Percentiles rank a stretch among this genome's conserved stretches.
These are phyloP conservation scores for Heliothis peltigera DNA, from an alignment of 2,888 invertebrate genomes.

Conservation along the genomic window DNA sequence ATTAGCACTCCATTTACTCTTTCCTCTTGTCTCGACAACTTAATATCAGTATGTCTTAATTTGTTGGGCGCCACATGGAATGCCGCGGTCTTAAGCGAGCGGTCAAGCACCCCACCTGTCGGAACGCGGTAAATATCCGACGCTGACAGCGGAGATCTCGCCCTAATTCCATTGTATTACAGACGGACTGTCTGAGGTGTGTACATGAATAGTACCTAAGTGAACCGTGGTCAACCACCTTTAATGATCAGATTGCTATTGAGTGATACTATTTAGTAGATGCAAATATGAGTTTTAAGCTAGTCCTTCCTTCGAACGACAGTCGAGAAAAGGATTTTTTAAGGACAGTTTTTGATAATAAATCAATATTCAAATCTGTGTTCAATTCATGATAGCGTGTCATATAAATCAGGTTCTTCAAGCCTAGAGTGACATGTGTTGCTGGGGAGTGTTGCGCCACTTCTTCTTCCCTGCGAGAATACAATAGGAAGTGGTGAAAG, in stretches of 20 bases:
- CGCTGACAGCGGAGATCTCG: conserved; percentile 4
- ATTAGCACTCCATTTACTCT: conserved; percentile 16
- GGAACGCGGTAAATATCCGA: conserved; percentile 22
- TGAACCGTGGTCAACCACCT: conserved; percentile 36
- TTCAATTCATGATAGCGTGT: no score
- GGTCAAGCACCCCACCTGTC: conserved; percentile 84
- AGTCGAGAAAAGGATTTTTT: no score
- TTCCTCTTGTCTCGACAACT: conserved; percentile 40
- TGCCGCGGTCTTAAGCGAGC: conserved; percentile 74
- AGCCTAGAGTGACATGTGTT: no score
- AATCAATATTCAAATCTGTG: no score
- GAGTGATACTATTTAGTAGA: background rate
- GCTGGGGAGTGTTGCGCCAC: no score
- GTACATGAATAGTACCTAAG: conserved; percentile 14
- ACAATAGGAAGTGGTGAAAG: no score
- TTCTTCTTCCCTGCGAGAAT: no score
- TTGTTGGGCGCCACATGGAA: conserved; percentile 77
- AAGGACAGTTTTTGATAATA: no score
- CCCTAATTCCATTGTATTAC: conserved; percentile 47
- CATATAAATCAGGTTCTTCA: no score
- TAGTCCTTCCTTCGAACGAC: no score
- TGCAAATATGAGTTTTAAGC: no score
- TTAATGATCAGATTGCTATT: conserved; percentile 3
- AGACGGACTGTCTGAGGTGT: conserved; percentile 18
- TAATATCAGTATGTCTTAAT: conserved; percentile 78